Conservation (phyloP, 1,140 invertebrate genomes). For the Polyergus mexicanus region DNA sequence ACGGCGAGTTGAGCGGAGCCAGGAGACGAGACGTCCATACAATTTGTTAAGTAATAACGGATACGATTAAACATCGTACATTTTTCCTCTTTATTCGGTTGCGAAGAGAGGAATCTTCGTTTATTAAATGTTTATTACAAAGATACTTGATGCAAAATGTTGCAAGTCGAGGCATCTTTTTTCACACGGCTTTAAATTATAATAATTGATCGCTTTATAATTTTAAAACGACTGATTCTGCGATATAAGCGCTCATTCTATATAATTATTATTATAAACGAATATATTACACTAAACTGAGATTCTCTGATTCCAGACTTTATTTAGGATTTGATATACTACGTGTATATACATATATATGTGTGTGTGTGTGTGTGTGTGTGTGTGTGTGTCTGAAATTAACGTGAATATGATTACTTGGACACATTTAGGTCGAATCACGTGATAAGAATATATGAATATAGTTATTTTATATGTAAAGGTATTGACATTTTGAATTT, state of each 20-base stretch:
- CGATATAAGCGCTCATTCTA: neutral
- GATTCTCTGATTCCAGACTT: neutral
- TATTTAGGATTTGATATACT: neutral
- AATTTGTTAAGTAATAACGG: constrained; percentile 58
- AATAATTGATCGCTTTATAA: neutral
- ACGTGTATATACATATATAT: too few relatives aligned
- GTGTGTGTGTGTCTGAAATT: neutral
- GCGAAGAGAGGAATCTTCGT: neutral
- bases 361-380: too few relatives aligned
- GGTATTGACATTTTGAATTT: too few relatives aligned
- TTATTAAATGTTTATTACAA: constrained; percentile 3
- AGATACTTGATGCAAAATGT: neutral
- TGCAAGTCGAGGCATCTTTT: neutral
- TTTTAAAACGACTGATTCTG: neutral
- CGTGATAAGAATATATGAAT: neutral
- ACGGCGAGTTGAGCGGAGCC: constrained; percentile 5
- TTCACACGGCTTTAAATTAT: neutral
- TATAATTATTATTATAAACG: neutral
- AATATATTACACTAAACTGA: neutral
- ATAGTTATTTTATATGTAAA: too few relatives aligned
- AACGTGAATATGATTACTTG: neutral
- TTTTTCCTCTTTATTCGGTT: neutral
- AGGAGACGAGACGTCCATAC: neutral
- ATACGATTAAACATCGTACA: constrained; percentile 21
- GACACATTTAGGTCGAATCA: neutral